Evolutionary conservation across 1,140 invertebrate genomes (phyloP), one percentile per base, ranked within the genome.

Genomic region (Drosophila nigromelanica): DNA sequence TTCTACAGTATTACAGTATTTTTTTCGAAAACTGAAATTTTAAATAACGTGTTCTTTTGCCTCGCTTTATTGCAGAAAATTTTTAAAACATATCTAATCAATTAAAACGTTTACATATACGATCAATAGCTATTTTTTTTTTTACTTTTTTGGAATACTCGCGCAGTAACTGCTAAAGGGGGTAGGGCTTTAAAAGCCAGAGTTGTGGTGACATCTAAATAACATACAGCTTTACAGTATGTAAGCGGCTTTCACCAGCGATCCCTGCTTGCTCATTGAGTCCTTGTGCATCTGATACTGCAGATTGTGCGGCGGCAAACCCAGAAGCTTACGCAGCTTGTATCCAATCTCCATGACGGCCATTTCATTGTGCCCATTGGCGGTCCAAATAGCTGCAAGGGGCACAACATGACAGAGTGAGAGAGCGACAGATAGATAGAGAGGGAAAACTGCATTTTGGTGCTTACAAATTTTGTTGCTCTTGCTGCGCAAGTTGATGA

Each of bases 401-500:
- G 33, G 30, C 21, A 11, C 66, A 47, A 47, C 30, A 5, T 35
- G 15, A 27, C 47, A 27, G 27, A 27, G 5, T 5, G 5, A 27
- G 5, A 27, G 0, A 6, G 2, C 0, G 5, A 6, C 1, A 27
- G 24, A 27, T 0, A 27, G 5, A 27, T 0, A 27, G 27, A 27
- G 5, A 27, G 21, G 33, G 6, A 47, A 12, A 39, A 56, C 27
- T 30, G 7, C 2, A 15, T 58, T 59, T 56, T 69, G 15, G 11
- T 69, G 79, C 83, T 71, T 63, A 89, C 83, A 89, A 67, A 99
- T 95, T 95, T 99, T 99, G 93, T 99, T 98, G 73, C 95, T 94
- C 92, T 98, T 99, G 72, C 93, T 92, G 92, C 98, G 95, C 79
- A 99, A 94, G 93, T 99, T 99, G 47, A 99, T 97, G 78, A 99